Evolutionary conservation across 1,140 invertebrate species (phyloP), one percentile per base, ranked within the genome.

Genomic region (Habropoda laboriosa): DNA sequence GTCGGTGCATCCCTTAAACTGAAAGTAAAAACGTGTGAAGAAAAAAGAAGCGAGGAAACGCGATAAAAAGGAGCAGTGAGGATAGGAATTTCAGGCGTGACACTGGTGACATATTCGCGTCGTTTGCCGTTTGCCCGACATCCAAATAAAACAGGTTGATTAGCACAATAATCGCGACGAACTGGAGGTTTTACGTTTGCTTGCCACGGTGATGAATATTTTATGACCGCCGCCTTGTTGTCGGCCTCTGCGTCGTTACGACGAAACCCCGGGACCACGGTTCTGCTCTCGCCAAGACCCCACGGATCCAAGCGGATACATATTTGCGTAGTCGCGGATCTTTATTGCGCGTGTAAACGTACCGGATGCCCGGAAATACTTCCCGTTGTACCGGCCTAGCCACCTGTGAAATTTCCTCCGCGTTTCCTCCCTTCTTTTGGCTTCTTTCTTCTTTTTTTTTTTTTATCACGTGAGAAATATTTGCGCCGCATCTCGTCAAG

Each of bases 131-230:
- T 16, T 4, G 2, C 4, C 8, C 18, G 32, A 42, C 38, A 2
- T 18, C 2, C 6, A 1, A 45, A 27, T 61, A 24, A 63, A 40
- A 24, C 21, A 58, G 49, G 21, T 49, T n/a, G 30, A 76, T 76
- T 49, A 60, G 24, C 45, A 27, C 57, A 58, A 51, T 67, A 60
- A 76, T 57, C 47, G 45, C 55, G 12, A 18, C 3, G 32, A 73
- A 77, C 70, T 24, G 16, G 24, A 47, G n/a, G 60, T 49, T 78
- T 49, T 64, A n/a, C 16, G 35, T 57, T 38, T 21, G 3, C 12
- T 0, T 12, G 18, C 7, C n/a, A 0, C 5, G 3, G 7, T 27
- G 24, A 30, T 35, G 70, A 64, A 73, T 64, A 64, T 42, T 57
- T 79, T 73, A 57, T 10, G 58, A 13, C 5, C 1, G 2, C 0